Evolutionary conservation across 2,888 invertebrate genomes (phyloP).

Genomic region (Furcula furcula): DNA sequence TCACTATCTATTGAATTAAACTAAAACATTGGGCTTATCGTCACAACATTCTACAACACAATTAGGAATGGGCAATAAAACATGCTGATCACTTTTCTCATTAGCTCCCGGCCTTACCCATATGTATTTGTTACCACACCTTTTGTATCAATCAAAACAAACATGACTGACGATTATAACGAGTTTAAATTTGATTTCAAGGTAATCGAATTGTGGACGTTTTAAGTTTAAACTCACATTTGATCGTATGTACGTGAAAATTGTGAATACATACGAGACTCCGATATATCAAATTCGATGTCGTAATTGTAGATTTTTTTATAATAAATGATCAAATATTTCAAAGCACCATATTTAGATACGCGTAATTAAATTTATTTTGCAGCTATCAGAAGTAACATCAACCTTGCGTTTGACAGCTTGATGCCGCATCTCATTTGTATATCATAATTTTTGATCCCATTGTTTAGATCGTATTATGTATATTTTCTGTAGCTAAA

Average conservation of each 20-base stretch:
- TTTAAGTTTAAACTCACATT: too few species aligned
- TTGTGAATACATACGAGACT: too few species aligned
- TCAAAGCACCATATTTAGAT: neutral
- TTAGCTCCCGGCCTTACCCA: constrained; percentile 42
- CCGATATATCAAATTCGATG: too few species aligned
- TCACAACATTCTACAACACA: constrained; percentile 48
- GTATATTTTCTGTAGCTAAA: constrained; percentile 30
- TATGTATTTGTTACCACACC: constrained; percentile 21
- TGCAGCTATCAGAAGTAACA: constrained; percentile 6
- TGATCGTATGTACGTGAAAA: too few species aligned
- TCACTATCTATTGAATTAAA: too few species aligned
- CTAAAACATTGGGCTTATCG: too few species aligned
- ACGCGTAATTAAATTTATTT: constrained; percentile 7
- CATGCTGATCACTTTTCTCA: constrained; percentile 36
- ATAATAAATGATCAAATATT: neutral
- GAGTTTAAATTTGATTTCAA: constrained; percentile 29
- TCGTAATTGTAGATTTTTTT: neutral
- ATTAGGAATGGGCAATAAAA: constrained; percentile 59
- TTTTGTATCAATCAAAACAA: constrained; percentile 30
- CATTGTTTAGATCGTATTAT: constrained; percentile 48
- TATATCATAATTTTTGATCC: constrained; percentile 50
- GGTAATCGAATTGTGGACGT: constrained; percentile 21
- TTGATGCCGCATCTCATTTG: constrained; percentile 50
- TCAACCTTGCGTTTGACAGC: constrained; percentile 52
- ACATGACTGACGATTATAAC: constrained; percentile 33